Evolutionary conservation across 2,113 vertebrate genomes (phyloP), one percentile per base, ranked within the genome.

Genomic region (Echinops telfairi): DNA sequence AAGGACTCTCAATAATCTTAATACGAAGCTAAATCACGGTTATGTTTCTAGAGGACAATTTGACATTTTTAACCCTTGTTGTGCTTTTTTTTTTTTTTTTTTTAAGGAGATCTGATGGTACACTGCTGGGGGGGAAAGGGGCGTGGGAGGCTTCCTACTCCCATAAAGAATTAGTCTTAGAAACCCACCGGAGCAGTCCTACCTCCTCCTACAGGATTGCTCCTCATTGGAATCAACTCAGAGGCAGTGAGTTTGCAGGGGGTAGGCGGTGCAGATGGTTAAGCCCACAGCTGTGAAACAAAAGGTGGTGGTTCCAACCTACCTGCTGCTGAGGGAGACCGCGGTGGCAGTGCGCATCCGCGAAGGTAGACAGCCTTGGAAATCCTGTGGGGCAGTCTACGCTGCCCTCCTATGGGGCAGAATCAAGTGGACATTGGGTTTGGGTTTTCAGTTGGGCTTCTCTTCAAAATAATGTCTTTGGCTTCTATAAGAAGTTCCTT

Each of bases 381-480:
- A 68, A 31, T 23, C 66, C 47, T 20, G 6, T 6, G 16, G 68
- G n/a, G 70, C 70, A 33, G 31, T 71, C n/a, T 20, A 19, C 16
- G 33, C 29, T 70, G 68, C 15, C 66, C 23, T 7, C 27, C 11
- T 70, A 70, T n/a, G 22, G 29, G 15, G 12, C 31, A 16, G 22
- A 70, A 70, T 70, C 31, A 5, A 70, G 15, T 16, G 66, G 12
- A 2, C 64, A 66, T 11, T 29, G 27, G 62, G 64, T 66, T 29
- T 66, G 64, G 27, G 64, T 17, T 70, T 70, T 16, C 5, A n/a
- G 70, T 33, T 71, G n/a, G 70, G 15, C 87, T 22, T 85, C 84
- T 70, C 86, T 92, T 77, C 85, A 90, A 95, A 91, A 62, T 33
- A 84, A 22, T 90, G 53, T 86, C 47, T 62, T 47, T 93, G 36